phyloP scores from a whole-genome alignment of 2,113 vertebrate genomes.

The Misgurnus mizolepis region DNA sequence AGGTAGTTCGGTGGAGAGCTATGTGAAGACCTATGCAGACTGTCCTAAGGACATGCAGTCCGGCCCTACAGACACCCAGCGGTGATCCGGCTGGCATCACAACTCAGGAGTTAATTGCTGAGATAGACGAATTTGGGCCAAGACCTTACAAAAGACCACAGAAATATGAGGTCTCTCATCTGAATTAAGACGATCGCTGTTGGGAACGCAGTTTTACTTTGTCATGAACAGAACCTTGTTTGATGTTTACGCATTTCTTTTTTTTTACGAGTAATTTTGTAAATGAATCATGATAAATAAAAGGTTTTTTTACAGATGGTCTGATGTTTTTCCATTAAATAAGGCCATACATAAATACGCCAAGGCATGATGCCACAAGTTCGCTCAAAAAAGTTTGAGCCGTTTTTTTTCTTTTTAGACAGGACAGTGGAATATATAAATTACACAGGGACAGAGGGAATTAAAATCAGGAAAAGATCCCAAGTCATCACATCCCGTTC shows the following conservation, averaged over 20 bases:
- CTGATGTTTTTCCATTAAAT: constrained; percentile 4
- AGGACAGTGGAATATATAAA: too few relatives aligned
- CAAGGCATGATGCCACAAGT: neutral
- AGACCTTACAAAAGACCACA: constrained; percentile 58
- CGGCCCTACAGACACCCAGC: constrained; percentile 70
- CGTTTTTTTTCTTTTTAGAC: too few relatives aligned
- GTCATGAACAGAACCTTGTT: neutral
- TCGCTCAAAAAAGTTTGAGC: too few relatives aligned
- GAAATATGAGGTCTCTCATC: constrained; percentile 69
- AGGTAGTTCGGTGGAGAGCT: constrained; percentile 90
- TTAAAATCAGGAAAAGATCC: too few relatives aligned
- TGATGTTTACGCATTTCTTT: constrained; percentile 14
- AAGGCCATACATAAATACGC: neutral
- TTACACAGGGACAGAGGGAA: too few relatives aligned
- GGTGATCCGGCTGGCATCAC: constrained; percentile 67
- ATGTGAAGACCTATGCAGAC: constrained; percentile 91
- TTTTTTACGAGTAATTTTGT: neutral
- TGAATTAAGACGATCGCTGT: constrained; percentile 62
- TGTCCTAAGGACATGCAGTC: constrained; percentile 86
- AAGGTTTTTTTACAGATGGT: neutral
- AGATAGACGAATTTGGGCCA: constrained; percentile 67
- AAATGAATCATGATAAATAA: constrained; percentile 7
- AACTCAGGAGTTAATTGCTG: constrained; percentile 77
- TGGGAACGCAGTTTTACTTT: neutral
- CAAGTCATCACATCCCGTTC: too few relatives aligned